Base-by-base conservation (phyloP, 1,140 invertebrate species). In the Macrocentrus cingulum region DNA sequence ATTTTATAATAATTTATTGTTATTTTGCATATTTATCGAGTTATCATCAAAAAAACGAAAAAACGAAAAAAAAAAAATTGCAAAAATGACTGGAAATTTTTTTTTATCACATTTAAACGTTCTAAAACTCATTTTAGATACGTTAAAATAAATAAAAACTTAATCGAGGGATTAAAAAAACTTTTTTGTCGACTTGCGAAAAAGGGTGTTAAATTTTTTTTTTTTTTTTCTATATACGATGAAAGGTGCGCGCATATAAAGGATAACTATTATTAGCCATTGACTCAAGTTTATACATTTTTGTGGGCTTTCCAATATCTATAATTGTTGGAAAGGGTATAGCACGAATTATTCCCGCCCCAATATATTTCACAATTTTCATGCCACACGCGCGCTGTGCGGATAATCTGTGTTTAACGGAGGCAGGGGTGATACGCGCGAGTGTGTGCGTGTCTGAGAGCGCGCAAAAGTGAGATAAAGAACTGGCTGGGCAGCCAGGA, bases 381-480 rank as follows among this genome's bases (percentile, higher is more conserved):
- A 20, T 37, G 6, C 49, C 32, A 51, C 25, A 32, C 25, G 34
- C 18, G 44, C 15, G 25, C 36, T 15, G 34, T 34, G 25, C 19
- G 34, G 49, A 51, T 51, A 51, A 51, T 51, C 49, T 51, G 16
- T 34, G 34, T 51, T 51, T 37, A 51, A 51, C 34, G 32, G 18
- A 19, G 7, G 15, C 16, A 19, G 42, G 42, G 42, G 42, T 18
- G 15, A 44, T 4, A 1, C 1, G 42, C 9, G 16, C 11, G 13
- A 3, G 13, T 5, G 42, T 15, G 23, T 36, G 16, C 16, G 36
- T 51, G n/a, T 48, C 22, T 25, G 22, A 48, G 45, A 48, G 19
- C 45, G 18, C 37, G 13, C 8, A 25, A 48, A 49, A 56, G 54
- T 56, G 44, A 48, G 54, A 56, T 44, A 56, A 56, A 56, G 54